Conservation (phyloP, 2,888 invertebrate genomes). For the Phytoseiulus persimilis region DNA sequence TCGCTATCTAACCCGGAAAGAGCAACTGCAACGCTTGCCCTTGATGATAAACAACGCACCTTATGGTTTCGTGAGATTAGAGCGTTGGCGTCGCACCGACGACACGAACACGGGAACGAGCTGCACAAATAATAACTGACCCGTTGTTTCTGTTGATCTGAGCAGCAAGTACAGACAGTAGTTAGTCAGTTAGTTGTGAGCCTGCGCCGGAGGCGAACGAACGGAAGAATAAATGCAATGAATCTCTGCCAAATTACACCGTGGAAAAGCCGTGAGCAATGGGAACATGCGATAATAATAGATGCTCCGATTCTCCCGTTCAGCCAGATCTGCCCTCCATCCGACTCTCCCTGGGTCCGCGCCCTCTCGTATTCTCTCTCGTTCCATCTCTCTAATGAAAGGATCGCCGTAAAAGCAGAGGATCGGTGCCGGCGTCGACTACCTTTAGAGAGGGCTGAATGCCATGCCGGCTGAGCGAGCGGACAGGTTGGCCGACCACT, state of each 20-base stretch:
- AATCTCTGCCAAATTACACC: neutral
- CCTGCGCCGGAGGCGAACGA: neutral
- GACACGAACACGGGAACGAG: neutral
- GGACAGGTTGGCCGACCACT: neutral
- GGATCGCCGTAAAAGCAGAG: neutral
- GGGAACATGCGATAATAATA: neutral
- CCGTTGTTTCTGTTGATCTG: neutral
- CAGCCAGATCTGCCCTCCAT: neutral
- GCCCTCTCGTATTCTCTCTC: neutral
- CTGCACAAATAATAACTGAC: neutral
- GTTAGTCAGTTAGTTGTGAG: neutral
- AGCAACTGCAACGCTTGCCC: neutral
- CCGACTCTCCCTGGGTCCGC: too few species aligned
- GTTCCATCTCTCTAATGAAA: neutral
- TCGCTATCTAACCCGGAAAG: neutral
- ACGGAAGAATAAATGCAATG: neutral
- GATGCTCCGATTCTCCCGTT: neutral
- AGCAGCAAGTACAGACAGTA: neutral
- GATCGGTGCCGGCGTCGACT: neutral
- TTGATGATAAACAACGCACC: neutral
- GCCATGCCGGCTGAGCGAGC: neutral
- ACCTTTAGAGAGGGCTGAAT: neutral
- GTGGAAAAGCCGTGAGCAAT: neutral
- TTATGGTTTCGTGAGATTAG: neutral
- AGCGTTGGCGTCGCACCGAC: neutral